Conservation (phyloP, 2,888 invertebrate genomes). For the Cacoxenus indagator region DNA sequence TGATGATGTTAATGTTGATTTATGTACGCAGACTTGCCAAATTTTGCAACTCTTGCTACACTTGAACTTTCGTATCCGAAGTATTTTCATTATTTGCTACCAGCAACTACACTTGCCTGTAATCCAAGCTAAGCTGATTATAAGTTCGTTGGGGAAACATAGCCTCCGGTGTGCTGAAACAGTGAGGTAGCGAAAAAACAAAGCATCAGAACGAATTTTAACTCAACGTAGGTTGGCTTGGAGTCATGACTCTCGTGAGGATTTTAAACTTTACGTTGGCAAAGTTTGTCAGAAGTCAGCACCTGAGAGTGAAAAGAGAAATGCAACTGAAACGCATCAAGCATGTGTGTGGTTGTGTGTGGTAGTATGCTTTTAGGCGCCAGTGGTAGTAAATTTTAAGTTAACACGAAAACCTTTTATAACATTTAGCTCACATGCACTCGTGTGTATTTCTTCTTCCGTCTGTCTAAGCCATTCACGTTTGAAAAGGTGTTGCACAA, state of each 20-base stretch:
- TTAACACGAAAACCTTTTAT: slow-evolving; percentile 5
- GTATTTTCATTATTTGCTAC: neutral
- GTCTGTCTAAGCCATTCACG: too few relatives aligned
- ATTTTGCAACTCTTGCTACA: neutral
- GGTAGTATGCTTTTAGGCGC: slow-evolving; percentile 2
- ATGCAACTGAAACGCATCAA: neutral
- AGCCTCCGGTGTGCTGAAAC: too few relatives aligned
- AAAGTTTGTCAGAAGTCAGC: slow-evolving; percentile 9
- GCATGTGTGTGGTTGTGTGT: neutral
- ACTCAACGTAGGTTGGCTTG: neutral
- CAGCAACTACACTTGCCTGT: neutral
- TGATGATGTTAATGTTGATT: neutral
- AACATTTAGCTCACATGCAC: neutral
- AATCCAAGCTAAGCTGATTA: slow-evolving; percentile 19
- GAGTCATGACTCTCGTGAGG: neutral
- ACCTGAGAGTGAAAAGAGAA: neutral
- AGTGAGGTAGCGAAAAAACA: neutral
- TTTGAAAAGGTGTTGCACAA: neutral
- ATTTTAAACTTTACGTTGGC: slow-evolving; percentile 12
- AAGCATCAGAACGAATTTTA: neutral
- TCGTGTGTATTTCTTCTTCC: too few relatives aligned
- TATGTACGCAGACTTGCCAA: neutral
- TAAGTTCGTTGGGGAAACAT: neutral
- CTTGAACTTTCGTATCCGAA: neutral
- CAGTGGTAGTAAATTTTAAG: slow-evolving; percentile 7